Conservation (phyloP, 35 echinoderm and acorn worm species). For the Apostichopus californicus region DNA sequence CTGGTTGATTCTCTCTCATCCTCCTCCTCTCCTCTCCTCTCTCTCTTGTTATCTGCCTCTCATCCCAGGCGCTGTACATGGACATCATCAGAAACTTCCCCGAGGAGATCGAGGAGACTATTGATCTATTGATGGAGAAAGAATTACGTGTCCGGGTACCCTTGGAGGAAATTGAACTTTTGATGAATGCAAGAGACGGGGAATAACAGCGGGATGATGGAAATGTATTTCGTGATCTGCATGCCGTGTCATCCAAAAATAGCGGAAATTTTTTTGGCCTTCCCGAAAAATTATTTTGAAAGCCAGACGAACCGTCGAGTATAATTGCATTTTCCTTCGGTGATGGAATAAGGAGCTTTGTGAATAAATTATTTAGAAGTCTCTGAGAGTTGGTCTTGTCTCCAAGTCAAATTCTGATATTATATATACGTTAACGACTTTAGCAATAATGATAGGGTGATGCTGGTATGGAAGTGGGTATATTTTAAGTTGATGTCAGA, state of each 20-base stretch:
- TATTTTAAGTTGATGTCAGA: too few relatives aligned
- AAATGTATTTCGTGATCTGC: not conserved
- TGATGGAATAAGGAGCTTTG: too few relatives aligned
- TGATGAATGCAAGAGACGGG: slow-evolving; percentile 37
- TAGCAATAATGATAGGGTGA: too few relatives aligned
- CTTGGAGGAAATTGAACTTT: slow-evolving; percentile 89
- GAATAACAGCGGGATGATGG: not conserved
- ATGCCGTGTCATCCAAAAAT: too few relatives aligned
- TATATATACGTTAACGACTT: too few relatives aligned
- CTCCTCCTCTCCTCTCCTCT: not conserved
- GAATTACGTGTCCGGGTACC: slow-evolving; percentile 80
- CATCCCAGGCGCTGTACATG: slow-evolving; percentile 77
- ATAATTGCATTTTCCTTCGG: not conserved
- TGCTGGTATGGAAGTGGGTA: too few relatives aligned
- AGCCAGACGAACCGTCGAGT: not conserved
- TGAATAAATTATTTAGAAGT: too few relatives aligned
- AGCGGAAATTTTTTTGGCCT: too few relatives aligned
- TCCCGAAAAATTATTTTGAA: not conserved
- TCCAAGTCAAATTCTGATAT: too few relatives aligned
- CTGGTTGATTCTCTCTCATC: not conserved
- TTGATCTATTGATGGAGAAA: slow-evolving; percentile 93
- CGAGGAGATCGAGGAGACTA: slow-evolving; percentile 68
- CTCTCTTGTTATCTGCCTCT: not conserved
- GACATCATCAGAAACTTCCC: slow-evolving; percentile 85
- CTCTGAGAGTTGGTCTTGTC: too few relatives aligned